Evolutionary conservation across 2,888 invertebrate species (phyloP).

Genomic region (Actias luna): DNA sequence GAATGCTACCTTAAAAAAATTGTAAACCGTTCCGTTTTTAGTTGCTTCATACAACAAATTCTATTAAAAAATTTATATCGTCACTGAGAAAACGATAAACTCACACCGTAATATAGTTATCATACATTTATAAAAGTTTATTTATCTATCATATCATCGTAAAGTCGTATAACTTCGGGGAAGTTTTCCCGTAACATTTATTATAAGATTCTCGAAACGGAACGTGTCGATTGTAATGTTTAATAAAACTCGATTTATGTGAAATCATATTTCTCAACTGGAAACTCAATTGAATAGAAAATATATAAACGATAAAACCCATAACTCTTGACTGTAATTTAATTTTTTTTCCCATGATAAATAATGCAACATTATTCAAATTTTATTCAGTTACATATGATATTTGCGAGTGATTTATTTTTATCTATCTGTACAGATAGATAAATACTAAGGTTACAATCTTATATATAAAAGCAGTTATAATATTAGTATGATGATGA

Average conservation of each 20-base stretch:
- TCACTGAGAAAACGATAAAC: background rate
- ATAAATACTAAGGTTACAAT: too few relatives aligned
- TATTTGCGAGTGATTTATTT: too few relatives aligned
- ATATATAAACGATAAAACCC: background rate
- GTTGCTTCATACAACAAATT: too few relatives aligned
- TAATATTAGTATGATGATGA: too few relatives aligned
- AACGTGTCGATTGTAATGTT: background rate
- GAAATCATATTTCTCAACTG: background rate
- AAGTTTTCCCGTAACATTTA: background rate
- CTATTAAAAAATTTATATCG: too few relatives aligned
- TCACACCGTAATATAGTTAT: background rate
- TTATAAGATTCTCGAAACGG: background rate
- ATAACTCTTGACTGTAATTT: background rate
- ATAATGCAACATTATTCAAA: too few relatives aligned
- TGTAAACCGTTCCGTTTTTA: too few relatives aligned
- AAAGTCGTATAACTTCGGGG: background rate
- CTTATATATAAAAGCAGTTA: too few relatives aligned
- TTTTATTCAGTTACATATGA: too few relatives aligned
- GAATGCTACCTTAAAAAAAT: too few relatives aligned
- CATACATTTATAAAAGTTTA: slow-evolving; percentile 1
- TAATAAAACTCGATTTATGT: background rate
- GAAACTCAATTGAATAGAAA: background rate
- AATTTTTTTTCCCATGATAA: too few relatives aligned
- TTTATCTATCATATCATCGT: background rate
- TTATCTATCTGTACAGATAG: too few relatives aligned